Conservation (phyloP, 2,888 invertebrate genomes). For the Stegophylla sp. region DNA sequence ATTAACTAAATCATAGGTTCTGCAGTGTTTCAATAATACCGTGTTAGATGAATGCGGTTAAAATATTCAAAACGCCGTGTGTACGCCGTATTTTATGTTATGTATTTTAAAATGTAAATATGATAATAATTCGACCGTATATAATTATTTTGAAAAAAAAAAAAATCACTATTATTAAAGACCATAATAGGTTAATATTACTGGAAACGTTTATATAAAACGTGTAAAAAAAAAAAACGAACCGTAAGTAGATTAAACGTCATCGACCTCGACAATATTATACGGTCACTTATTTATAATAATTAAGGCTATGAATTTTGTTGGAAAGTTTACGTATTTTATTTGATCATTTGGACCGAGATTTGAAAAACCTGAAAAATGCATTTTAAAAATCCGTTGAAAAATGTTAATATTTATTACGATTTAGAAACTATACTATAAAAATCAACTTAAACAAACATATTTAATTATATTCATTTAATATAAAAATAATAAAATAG, state of each 20-base stretch:
- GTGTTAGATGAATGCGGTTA: neutral
- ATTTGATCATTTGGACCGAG: too few relatives aligned
- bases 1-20: neutral
- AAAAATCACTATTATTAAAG: constrained; percentile 9
- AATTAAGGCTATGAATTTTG: too few relatives aligned
- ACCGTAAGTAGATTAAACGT: neutral
- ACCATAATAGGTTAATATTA: too few relatives aligned
- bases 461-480: too few relatives aligned
- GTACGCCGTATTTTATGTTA: too few relatives aligned
- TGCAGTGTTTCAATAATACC: neutral
- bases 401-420: too few relatives aligned
- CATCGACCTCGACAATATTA: constrained; percentile 40
- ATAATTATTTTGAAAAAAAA: constrained; percentile 25
- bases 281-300: too few relatives aligned
- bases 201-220: neutral
- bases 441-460: too few relatives aligned
- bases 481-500: too few relatives aligned
- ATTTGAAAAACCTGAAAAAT: too few relatives aligned
- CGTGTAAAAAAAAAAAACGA: neutral
- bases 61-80: neutral
- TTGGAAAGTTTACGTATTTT: neutral
- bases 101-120: neutral
- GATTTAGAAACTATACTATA: too few relatives aligned
- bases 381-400: too few relatives aligned
- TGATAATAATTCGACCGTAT: neutral